A percentile compares a stretch with the other conserved stretches of the same genome.
Conservation (phyloP, 2,113 vertebrate genomes). For the Tychaedon coryphoeus region DNA sequence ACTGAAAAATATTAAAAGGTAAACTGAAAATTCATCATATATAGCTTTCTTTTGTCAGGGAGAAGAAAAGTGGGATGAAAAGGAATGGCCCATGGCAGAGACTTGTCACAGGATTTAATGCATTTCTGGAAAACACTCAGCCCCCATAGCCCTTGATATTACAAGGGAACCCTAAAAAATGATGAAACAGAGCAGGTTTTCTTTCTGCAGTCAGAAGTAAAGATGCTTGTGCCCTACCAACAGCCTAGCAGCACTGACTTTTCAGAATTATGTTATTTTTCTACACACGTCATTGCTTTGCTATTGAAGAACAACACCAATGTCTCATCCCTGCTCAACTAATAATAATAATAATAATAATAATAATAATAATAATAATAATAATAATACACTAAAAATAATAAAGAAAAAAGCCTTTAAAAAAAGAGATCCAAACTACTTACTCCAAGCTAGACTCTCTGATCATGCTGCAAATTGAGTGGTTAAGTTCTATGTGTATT, state of each 20-base stretch:
- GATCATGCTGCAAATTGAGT: background rate
- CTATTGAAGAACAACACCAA: background rate
- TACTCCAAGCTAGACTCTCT: background rate
- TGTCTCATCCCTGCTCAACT: background rate
- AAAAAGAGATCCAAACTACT: background rate
- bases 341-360: background rate
- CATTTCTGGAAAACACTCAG: background rate
- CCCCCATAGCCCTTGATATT: background rate
- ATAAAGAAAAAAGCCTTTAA: background rate
- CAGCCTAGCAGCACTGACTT: background rate
- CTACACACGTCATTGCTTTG: background rate
- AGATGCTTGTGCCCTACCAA: background rate
- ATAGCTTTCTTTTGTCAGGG: background rate
- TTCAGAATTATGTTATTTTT: background rate
- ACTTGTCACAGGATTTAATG: background rate
- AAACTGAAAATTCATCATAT: background rate
- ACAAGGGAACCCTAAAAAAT: background rate
- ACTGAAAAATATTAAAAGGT: background rate
- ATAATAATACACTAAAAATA: background rate
- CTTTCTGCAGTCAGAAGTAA: background rate
- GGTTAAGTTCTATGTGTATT: background rate
- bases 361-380: no score
- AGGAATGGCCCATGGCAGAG: background rate
- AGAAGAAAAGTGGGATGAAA: background rate
- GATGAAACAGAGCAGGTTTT: background rate